These are phyloP conservation scores for Chaetophractus vellerosus DNA, from an alignment of 2,797 vertebrate species.

Conservation along the genomic window DNA sequence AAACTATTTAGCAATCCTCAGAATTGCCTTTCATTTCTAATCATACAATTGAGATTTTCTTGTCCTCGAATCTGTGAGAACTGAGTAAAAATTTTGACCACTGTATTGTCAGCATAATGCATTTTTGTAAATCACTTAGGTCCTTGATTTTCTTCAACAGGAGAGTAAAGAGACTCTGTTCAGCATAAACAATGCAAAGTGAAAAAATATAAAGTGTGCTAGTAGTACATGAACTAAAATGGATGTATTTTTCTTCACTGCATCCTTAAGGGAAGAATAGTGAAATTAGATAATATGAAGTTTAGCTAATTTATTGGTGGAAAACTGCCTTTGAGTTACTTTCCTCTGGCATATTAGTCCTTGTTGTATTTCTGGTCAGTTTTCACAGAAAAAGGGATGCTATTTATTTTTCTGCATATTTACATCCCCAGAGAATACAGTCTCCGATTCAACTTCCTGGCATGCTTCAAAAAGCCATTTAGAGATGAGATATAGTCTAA, in stretches of 20 bases:
- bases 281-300: neutral
- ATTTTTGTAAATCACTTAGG: conserved; percentile 65
- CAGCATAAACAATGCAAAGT: conserved; percentile 26
- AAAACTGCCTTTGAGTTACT: neutral
- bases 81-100: conserved; percentile 18
- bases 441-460: neutral
- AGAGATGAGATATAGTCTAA: neutral
- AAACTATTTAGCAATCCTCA: conserved; percentile 9
- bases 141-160: conserved; percentile 50
- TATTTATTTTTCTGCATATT: neutral
- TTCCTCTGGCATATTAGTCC: neutral
- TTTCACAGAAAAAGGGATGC: neutral
- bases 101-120: conserved; percentile 42
- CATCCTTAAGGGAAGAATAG: neutral
- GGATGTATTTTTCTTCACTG: neutral
- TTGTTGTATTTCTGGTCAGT: neutral
- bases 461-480: neutral
- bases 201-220: neutral
- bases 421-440: neutral
- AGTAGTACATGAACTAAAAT: neutral
- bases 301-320: neutral
- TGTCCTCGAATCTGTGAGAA: conserved; percentile 74
- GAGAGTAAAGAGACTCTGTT: conserved; percentile 22
- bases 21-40: conserved; percentile 65
- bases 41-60: conserved; percentile 23